Evolutionary conservation across 2,797 vertebrate genomes (phyloP).

Genomic region (Pristis pectinata): DNA sequence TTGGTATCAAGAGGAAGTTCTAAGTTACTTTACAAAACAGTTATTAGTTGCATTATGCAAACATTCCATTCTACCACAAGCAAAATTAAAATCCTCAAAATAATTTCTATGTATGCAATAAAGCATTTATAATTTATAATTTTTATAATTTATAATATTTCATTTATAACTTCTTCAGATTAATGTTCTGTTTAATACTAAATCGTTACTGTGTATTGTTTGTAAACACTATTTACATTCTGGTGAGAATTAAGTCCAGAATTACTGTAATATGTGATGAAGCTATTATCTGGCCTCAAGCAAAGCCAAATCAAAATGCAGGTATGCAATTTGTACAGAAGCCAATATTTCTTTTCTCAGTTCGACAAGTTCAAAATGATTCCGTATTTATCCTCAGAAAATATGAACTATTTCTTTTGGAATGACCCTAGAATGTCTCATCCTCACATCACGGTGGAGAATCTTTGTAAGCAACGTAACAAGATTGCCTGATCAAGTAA

Average conservation of each 20-base stretch:
- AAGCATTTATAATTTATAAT: no score
- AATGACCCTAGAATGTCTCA: background rate
- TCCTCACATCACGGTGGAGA: background rate
- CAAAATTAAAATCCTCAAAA: background rate
- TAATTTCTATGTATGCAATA: background rate
- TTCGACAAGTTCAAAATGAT: background rate
- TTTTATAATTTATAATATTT: no score
- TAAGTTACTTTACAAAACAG: background rate
- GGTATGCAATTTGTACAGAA: background rate
- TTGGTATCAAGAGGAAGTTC: background rate
- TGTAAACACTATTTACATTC: background rate
- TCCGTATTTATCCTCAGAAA: background rate
- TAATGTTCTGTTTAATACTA: background rate
- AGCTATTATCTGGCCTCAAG: background rate
- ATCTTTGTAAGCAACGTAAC: background rate
- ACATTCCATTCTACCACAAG: background rate
- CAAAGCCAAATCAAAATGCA: background rate
- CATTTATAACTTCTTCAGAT: background rate
- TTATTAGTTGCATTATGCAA: background rate
- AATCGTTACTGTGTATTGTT: background rate
- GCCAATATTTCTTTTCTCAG: background rate
- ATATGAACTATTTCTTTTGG: background rate
- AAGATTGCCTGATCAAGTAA: background rate
- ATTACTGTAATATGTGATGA: background rate
- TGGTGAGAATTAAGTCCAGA: background rate